These are phyloP conservation scores for Gallinago stenura DNA, from an alignment of 2,797 vertebrate genomes.

Conservation along the genomic window DNA sequence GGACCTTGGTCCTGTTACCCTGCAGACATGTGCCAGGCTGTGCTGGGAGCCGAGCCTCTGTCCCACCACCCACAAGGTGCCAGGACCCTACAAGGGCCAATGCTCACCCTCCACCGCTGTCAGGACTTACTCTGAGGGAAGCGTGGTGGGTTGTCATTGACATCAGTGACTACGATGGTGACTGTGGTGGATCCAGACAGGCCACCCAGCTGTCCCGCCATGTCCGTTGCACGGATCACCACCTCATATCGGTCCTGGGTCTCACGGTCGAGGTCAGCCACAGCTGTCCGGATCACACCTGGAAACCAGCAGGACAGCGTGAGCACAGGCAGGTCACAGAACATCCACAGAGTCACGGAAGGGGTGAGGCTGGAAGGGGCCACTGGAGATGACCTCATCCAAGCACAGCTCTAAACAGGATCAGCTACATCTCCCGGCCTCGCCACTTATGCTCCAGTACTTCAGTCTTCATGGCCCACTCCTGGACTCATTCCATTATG, in stretches of 20 bases:
- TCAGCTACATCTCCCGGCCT: not conserved
- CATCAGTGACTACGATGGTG: conserved; percentile 97
- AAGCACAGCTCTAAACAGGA: not conserved
- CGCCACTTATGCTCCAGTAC: not conserved
- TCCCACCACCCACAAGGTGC: not conserved
- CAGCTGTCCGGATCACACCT: conserved; percentile 95
- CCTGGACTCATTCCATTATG: not conserved
- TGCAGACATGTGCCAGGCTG: not conserved
- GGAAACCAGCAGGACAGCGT: not conserved
- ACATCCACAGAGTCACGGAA: not conserved
- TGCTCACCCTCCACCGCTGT: accelerated
- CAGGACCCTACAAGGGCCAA: not conserved
- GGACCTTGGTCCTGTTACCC: not conserved
- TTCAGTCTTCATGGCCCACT: accelerated
- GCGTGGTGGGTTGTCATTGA: conserved; percentile 97
- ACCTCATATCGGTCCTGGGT: conserved; percentile 96
- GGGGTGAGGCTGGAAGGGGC: not conserved
- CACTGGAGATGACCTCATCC: accelerated
- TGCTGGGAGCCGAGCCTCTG: not conserved
- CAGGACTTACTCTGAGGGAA: conserved; percentile 92
- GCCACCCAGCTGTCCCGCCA: conserved; percentile 98
- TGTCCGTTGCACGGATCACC: conserved; percentile 97
- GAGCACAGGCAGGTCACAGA: not conserved
- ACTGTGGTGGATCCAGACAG: conserved; percentile 97
- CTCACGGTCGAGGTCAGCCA: conserved; percentile 96